These are phyloP conservation scores for Pseudorhombus dupliciocellatus DNA, from an alignment of 2,113 vertebrate genomes.

Conservation along the genomic window DNA sequence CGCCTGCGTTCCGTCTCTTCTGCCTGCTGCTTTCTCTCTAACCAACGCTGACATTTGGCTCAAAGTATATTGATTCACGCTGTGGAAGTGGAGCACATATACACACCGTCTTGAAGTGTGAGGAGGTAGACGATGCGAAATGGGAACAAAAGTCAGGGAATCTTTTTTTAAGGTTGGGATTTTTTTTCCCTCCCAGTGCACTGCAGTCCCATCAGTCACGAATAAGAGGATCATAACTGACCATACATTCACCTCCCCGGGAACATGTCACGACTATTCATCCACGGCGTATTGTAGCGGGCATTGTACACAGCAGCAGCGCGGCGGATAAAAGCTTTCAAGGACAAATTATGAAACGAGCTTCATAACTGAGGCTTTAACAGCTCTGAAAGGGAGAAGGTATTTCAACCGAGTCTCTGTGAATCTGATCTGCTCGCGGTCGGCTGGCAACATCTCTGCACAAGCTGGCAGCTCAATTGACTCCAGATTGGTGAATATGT, in stretches of 20 bases:
- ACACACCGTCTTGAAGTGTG: conserved; percentile 19
- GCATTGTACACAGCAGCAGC: not conserved
- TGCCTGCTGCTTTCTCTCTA: conserved; percentile 43
- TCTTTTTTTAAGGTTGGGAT: conserved; percentile 7
- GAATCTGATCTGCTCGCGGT: conserved; percentile 27
- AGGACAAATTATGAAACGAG: conserved; percentile 35
- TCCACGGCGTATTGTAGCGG: not conserved
- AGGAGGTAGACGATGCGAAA: conserved; percentile 37
- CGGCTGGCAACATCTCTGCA: conserved; percentile 45
- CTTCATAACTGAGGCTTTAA: conserved; percentile 33
- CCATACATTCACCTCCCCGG: conserved; percentile 6
- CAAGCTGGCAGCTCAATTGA: conserved; percentile 58
- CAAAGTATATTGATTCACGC: conserved; percentile 66
- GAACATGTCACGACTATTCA: conserved; percentile 14
- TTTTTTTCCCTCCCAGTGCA: not conserved
- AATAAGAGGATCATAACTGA: conserved; percentile 15
- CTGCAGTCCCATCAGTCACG: conserved; percentile 6
- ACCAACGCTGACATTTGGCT: conserved; percentile 73
- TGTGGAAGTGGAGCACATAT: conserved; percentile 32
- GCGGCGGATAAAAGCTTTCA: conserved; percentile 28
- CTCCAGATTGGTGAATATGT: conserved; percentile 64
- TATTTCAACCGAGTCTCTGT: conserved; percentile 30
- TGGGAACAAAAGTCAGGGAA: conserved; percentile 34
- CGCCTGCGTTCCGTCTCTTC: conserved; percentile 48
- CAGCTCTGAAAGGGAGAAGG: conserved; percentile 41